Evolutionary conservation across 2,113 vertebrate genomes (phyloP), one percentile per base, ranked within the genome.

Genomic region (Ardeotis arabs): DNA sequence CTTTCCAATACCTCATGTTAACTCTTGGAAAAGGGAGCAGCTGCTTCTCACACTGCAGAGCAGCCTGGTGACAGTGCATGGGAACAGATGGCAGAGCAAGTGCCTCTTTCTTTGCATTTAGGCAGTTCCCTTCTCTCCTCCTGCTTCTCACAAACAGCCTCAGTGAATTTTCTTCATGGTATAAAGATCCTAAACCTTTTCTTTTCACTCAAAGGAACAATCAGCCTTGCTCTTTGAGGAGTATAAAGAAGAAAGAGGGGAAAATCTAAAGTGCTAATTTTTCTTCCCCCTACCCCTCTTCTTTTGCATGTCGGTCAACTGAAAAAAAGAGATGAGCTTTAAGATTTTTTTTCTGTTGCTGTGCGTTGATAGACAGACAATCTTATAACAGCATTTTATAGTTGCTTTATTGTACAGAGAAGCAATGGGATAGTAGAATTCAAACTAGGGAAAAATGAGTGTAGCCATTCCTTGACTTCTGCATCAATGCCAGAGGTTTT

Each of bases 61-160:
- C 88, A 94, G 92, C 83, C 84, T 94, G 96, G 86, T 94, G 83
- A 92, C 83, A 81, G 89, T 44, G 73, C 68, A 80, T 5, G 4
- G 62, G 86, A 96, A 95, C 96, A 97, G 95, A 96, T 96, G 96
- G 96, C 83, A 75, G 52, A 90, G 92, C 88, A 86, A 97, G 95
- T 91, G 87, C 37, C 88, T 89, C 83, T 93, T 88, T 94, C 93
- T 96, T 91, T 10, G 14, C 92, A 76, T 81, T 89, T 92, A 90
- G 73, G 58, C 88, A 84, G 68, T 41, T 66, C 58, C 52, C 80
- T 93, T 89, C 69, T 67, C 85, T 86, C 78, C 87, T 91, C 90
- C 90, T 89, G 60, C 73, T 92, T 87, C 73, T 93, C 60, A 49
- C 69, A 93, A 95, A 79, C 74, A 86, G 82, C 37, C 29, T 84